Conservation (phyloP, 2,797 vertebrate genomes). For the Labroides dimidiatus region DNA sequence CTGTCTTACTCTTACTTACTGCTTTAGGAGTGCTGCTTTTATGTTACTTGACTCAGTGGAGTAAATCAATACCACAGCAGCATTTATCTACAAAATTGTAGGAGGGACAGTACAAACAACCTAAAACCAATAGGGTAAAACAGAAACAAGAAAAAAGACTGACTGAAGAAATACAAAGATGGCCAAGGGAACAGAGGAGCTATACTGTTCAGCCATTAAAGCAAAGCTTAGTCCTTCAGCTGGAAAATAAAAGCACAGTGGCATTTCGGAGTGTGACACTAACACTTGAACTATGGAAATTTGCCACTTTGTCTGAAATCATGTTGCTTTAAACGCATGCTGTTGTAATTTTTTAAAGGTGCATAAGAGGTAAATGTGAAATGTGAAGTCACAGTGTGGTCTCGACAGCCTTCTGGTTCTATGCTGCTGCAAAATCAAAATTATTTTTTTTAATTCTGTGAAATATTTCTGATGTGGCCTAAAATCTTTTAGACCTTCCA, state of each 20-base stretch:
- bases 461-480: not conserved
- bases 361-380: not conserved
- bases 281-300: not conserved
- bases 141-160: slow-evolving; percentile 1
- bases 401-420: not conserved
- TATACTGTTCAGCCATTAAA: not conserved
- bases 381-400: not conserved
- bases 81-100: not conserved
- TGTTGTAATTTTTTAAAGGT: not conserved
- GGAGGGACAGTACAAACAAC: slow-evolving; percentile 7
- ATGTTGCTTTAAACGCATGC: no score
- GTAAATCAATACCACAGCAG: slow-evolving; percentile 35
- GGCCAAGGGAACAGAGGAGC: not conserved
- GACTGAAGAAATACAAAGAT: not conserved
- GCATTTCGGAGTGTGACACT: not conserved
- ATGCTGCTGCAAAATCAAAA: not conserved
- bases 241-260: not conserved
- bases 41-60: not conserved
- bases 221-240: not conserved
- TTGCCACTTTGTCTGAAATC: no score
- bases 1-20: not conserved
- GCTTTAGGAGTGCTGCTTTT: not conserved
- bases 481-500: not conserved
- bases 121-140: slow-evolving; percentile 9
- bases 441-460: not conserved